Conservation (phyloP, 2,888 invertebrate genomes). For the Bedellia somnulentella region DNA sequence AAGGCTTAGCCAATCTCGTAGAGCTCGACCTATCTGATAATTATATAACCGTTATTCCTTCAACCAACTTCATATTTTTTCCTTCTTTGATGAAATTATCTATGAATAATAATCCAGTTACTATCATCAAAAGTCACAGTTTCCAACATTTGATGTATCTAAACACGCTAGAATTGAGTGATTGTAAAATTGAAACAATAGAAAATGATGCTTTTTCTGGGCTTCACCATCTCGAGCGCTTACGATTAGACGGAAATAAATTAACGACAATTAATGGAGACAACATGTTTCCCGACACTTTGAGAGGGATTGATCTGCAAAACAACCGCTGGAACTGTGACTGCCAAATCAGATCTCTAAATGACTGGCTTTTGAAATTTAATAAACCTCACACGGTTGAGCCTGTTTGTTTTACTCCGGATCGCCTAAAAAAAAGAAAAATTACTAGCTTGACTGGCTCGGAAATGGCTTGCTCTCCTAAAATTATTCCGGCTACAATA, state of each 20-base stretch:
- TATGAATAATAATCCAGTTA: slow-evolving; percentile 81
- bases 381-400: slow-evolving; percentile 78
- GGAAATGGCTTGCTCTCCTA: slow-evolving; percentile 82
- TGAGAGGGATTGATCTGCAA: slow-evolving; percentile 80
- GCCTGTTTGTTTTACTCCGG: slow-evolving; percentile 74
- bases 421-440: slow-evolving; percentile 65
- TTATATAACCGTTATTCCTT: slow-evolving; percentile 74
- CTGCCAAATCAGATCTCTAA: slow-evolving; percentile 76
- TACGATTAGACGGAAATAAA: slow-evolving; percentile 80
- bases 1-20: slow-evolving; percentile 82
- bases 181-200: slow-evolving; percentile 76
- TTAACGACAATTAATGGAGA: slow-evolving; percentile 71
- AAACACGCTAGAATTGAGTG: slow-evolving; percentile 78
- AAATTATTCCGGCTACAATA: slow-evolving; percentile 73
- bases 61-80: slow-evolving; percentile 75
- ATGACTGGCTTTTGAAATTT: slow-evolving; percentile 75
- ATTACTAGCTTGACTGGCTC: slow-evolving; percentile 68
- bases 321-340: slow-evolving; percentile 90
- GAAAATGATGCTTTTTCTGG: slow-evolving; percentile 82
- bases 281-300: slow-evolving; percentile 72
- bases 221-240: slow-evolving; percentile 79
- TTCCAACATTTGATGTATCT: slow-evolving; percentile 76
- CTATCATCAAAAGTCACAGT: slow-evolving; percentile 68
- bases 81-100: slow-evolving; percentile 81
- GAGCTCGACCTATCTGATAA: slow-evolving; percentile 87